A percentile compares a stretch with the other conserved stretches of the same genome.
phyloP scores from a whole-genome alignment of 2,888 invertebrate genomes.

The Apodemia zela region DNA sequence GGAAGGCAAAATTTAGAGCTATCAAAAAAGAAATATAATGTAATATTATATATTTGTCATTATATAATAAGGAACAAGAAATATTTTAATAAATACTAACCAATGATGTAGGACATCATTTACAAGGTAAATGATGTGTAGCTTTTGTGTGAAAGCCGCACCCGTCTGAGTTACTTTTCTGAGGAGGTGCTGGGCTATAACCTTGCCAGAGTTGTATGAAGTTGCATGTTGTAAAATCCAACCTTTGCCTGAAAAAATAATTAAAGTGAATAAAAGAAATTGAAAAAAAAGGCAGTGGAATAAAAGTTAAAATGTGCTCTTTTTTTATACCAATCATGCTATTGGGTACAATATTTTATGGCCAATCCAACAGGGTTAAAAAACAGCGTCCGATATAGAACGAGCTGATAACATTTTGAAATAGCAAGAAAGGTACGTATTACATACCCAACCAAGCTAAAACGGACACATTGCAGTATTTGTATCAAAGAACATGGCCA shows the following conservation, averaged over 20 bases:
- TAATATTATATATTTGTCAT: neutral
- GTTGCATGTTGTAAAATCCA: constrained; percentile 97
- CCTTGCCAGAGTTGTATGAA: constrained; percentile 89
- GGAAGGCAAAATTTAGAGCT: neutral
- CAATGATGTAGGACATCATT: constrained; percentile 99
- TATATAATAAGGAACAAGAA: neutral
- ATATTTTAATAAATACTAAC: constrained; percentile 79
- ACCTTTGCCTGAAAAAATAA: constrained; percentile 85
- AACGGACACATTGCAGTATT: too few species aligned
- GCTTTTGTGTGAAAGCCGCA: constrained; percentile 92
- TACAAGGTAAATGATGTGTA: constrained; percentile 98
- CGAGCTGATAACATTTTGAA: too few species aligned
- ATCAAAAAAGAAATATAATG: neutral
- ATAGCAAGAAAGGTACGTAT: too few species aligned
- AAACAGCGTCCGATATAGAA: too few species aligned
- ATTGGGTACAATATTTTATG: too few species aligned
- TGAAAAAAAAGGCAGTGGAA: too few species aligned
- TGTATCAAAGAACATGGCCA: too few species aligned
- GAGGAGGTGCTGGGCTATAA: constrained; percentile 93
- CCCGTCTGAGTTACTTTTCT: constrained; percentile 87
- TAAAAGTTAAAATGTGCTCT: too few species aligned
- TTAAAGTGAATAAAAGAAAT: too few species aligned
- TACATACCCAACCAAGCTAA: too few species aligned
- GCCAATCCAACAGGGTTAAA: too few species aligned
- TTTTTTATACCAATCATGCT: too few species aligned